phyloP scores from a whole-genome alignment of 2,113 vertebrate species.

The Hydrochoerus hydrochaeris region DNA sequence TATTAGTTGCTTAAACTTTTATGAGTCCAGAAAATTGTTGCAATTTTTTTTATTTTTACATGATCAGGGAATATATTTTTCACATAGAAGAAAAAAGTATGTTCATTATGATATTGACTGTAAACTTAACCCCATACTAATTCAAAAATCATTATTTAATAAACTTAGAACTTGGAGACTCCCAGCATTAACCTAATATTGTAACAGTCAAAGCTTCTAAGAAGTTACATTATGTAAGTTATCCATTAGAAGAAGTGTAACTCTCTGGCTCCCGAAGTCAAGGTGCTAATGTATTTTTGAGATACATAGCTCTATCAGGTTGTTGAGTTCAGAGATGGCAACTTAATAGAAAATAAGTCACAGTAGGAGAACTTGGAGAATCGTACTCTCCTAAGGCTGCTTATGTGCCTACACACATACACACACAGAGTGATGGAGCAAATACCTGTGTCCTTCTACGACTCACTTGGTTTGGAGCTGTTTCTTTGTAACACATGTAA shows the following conservation, averaged over 20 bases:
- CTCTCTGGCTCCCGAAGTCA: neutral
- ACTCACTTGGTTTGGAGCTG: neutral
- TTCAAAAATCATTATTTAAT: neutral
- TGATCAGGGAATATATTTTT: slow-evolving; percentile 20
- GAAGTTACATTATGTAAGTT: neutral
- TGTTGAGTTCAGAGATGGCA: neutral
- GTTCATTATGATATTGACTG: neutral
- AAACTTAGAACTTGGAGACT: neutral
- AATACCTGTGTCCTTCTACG: neutral
- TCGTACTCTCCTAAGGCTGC: neutral
- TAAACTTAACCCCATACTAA: slow-evolving; percentile 6
- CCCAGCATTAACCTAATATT: neutral
- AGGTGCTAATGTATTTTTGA: neutral
- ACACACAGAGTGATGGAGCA: neutral
- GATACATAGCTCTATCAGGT: neutral
- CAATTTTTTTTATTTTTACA: neutral
- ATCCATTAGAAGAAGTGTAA: neutral
- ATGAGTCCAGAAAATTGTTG: neutral
- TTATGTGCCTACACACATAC: too few relatives aligned
- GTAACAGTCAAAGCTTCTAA: neutral
- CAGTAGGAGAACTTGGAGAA: neutral
- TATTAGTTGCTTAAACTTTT: neutral
- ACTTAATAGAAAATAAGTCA: neutral
- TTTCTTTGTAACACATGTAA: neutral
- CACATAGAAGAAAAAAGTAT: neutral